phyloP scores from a whole-genome alignment of 2,888 invertebrate species.

The Bibio marci region DNA sequence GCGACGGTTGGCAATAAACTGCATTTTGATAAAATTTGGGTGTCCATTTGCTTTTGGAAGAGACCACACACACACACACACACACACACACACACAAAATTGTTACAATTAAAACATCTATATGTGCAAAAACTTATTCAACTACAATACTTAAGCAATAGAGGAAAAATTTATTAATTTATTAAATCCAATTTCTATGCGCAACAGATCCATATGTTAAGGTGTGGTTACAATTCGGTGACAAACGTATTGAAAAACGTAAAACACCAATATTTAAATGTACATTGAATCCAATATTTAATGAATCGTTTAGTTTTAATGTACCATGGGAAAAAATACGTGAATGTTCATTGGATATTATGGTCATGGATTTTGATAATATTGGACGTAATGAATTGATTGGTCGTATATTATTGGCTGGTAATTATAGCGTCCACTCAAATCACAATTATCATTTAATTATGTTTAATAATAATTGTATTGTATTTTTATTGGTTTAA shows the following conservation, averaged over 20 bases:
- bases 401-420: conserved; percentile 81
- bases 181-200: not conserved
- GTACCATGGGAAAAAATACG: conserved; percentile 95
- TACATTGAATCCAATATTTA: conserved; percentile 88
- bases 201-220: conserved; percentile 93
- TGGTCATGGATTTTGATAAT: conserved; percentile 96
- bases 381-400: conserved; percentile 86
- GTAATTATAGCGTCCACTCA: conserved; percentile 39
- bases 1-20: too few species aligned
- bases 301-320: conserved; percentile 89
- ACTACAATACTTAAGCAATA: too few species aligned
- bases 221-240: conserved; percentile 90
- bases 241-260: conserved; percentile 86
- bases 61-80: too few species aligned
- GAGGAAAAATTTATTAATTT: too few species aligned
- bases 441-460: too few species aligned
- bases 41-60: too few species aligned
- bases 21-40: too few species aligned
- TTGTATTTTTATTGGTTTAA: too few species aligned
- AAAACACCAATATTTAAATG: conserved; percentile 91
- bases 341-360: conserved; percentile 83
- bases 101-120: too few species aligned
- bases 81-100: too few species aligned
- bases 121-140: too few species aligned
- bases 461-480: too few species aligned